These are phyloP conservation scores for Ceratina australensis DNA, from an alignment of 1,140 invertebrate genomes.

Conservation along the genomic window DNA sequence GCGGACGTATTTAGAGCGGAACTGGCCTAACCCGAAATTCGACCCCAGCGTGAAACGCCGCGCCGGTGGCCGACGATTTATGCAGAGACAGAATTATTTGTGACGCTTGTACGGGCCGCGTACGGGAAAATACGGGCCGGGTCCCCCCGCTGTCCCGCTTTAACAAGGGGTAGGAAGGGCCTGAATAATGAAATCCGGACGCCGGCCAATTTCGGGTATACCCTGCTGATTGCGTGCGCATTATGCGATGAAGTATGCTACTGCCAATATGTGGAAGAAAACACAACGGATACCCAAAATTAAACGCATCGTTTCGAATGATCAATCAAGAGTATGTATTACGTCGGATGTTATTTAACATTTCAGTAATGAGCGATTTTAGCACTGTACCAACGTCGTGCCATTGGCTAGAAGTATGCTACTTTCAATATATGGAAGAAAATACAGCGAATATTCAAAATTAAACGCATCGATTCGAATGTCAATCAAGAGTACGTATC, in stretches of 20 bases:
- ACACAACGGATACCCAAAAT: neutral
- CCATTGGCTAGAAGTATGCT: too few species aligned
- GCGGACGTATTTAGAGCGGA: conserved; percentile 58
- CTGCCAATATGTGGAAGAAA: neutral
- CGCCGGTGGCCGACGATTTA: conserved; percentile 44
- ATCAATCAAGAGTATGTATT: neutral
- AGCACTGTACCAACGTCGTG: too few species aligned
- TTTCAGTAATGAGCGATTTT: too few species aligned
- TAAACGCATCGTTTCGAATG: neutral
- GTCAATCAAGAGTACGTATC: too few species aligned
- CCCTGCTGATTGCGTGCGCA: conserved; percentile 21
- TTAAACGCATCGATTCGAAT: too few species aligned
- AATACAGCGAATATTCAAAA: too few species aligned
- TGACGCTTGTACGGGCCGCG: conserved; percentile 21
- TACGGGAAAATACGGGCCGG: conserved; percentile 17
- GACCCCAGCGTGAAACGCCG: conserved; percentile 37
- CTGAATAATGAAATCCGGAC: conserved; percentile 43
- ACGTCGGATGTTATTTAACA: too few species aligned
- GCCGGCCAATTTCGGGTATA: conserved; percentile 25
- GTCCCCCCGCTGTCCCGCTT: too few species aligned
- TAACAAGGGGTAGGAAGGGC: conserved; percentile 17
- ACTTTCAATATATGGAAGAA: too few species aligned
- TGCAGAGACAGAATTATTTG: conserved; percentile 48
- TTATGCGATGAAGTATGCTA: conserved; percentile 5
- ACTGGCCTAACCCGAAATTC: conserved; percentile 42